Evolutionary conservation across 2,113 vertebrate species (phyloP).

Genomic region (Rhinoderma darwinii): DNA sequence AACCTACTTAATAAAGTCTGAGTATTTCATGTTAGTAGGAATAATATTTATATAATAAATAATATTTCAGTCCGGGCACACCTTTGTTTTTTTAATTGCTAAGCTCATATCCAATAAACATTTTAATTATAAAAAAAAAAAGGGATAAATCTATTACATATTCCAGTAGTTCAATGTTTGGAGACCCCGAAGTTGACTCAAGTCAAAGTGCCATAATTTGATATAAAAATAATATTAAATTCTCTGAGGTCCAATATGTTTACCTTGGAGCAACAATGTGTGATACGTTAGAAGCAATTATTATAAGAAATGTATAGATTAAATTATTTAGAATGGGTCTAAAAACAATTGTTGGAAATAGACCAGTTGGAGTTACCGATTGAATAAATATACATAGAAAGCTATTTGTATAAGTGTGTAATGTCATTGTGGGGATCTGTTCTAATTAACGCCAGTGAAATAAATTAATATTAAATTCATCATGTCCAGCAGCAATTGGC

Average conservation of each 20-base stretch:
- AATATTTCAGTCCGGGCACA: constrained; percentile 7
- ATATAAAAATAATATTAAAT: not conserved
- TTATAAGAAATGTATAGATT: constrained; percentile 9
- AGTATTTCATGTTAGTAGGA: constrained; percentile 21
- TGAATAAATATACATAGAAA: constrained; percentile 1
- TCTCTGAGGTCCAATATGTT: not conserved
- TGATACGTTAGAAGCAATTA: not conserved
- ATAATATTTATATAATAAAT: constrained; percentile 8
- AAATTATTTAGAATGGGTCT: not conserved
- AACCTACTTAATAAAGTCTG: constrained; percentile 24
- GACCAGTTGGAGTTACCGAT: not conserved
- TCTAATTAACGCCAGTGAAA: not conserved
- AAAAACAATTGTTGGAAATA: not conserved
- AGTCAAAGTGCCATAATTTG: not conserved
- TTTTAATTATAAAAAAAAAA: not conserved
- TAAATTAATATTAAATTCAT: too few species aligned
- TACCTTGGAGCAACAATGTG: not conserved
- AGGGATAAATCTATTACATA: not conserved
- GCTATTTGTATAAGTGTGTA: not conserved
- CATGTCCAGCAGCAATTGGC: too few species aligned
- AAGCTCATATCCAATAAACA: not conserved
- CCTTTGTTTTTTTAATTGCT: constrained; percentile 17
- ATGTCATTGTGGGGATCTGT: not conserved
- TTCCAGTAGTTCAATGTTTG: constrained; percentile 27
- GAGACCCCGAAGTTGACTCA: not conserved